These are phyloP conservation scores for Percina caprodes DNA, from an alignment of 2,113 vertebrate species.

Conservation along the genomic window DNA sequence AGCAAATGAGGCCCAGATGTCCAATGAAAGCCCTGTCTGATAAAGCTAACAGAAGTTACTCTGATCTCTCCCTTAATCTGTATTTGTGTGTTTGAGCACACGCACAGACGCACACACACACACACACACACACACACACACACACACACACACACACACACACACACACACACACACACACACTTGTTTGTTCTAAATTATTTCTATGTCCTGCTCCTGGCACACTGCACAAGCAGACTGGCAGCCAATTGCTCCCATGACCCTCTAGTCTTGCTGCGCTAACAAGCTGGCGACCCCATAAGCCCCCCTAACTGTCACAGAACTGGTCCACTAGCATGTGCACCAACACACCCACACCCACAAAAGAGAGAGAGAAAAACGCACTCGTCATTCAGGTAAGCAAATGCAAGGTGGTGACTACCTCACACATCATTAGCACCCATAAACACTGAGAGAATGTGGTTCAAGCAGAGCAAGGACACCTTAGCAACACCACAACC, in stretches of 20 bases:
- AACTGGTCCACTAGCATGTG: constrained; percentile 30
- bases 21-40: constrained; percentile 79
- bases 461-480: constrained; percentile 30
- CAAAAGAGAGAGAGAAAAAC: background rate
- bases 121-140: constrained; percentile 29
- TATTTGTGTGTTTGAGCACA: constrained; percentile 25
- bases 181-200: constrained; percentile 74
- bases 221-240: constrained; percentile 76
- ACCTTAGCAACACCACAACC: constrained; percentile 8
- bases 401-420: background rate
- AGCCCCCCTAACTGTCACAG: constrained; percentile 65
- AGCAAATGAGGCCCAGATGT: constrained; percentile 78
- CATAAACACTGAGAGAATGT: background rate
- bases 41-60: constrained; percentile 82
- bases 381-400: constrained; percentile 46
- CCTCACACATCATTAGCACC: constrained; percentile 44
- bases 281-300: constrained; percentile 84
- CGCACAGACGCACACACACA: constrained; percentile 2
- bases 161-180: constrained; percentile 44
- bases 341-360: constrained; percentile 14
- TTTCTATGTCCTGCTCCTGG: constrained; percentile 80
- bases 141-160: constrained; percentile 24
- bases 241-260: constrained; percentile 84
- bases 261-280: constrained; percentile 81
- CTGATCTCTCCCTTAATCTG: constrained; percentile 78